phyloP scores from a whole-genome alignment of 2,888 invertebrate species.

The Ectropis crepuscularia region DNA sequence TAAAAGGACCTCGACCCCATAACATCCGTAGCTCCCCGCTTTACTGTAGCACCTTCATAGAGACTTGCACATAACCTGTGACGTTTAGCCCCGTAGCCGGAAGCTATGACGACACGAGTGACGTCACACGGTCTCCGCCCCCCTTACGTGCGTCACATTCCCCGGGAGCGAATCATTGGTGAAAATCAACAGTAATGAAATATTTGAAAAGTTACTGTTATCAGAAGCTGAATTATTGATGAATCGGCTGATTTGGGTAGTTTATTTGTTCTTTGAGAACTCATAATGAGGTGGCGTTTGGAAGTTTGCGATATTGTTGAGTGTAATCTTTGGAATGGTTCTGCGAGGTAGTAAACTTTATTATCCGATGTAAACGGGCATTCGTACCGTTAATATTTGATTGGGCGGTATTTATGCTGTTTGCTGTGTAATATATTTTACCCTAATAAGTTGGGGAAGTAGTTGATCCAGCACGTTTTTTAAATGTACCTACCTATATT shows the following conservation, averaged over 20 bases:
- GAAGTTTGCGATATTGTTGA: slow-evolving; percentile 11
- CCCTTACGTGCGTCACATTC: slow-evolving; percentile 59
- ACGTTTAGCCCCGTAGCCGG: slow-evolving; percentile 38
- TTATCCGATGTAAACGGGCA: background rate
- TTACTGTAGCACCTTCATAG: slow-evolving; percentile 50
- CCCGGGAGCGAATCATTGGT: slow-evolving; percentile 64
- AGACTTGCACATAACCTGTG: slow-evolving; percentile 9
- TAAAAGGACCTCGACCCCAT: slow-evolving; percentile 21
- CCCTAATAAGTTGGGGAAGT: no score
- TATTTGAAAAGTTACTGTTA: slow-evolving; percentile 25
- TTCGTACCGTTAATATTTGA: no score
- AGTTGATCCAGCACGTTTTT: no score
- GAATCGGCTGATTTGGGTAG: slow-evolving; percentile 12
- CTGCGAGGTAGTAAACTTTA: background rate
- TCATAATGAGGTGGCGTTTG: slow-evolving; percentile 15
- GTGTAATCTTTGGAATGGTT: slow-evolving; percentile 2
- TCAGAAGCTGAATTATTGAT: slow-evolving; percentile 21
- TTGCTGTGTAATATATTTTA: no score
- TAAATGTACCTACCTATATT: no score
- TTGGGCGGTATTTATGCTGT: no score
- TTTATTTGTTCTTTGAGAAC: slow-evolving; percentile 20
- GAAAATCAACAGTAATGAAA: slow-evolving; percentile 70
- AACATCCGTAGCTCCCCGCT: slow-evolving; percentile 38
- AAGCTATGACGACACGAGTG: slow-evolving; percentile 67
- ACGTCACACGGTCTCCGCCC: slow-evolving; percentile 71